phyloP scores from a whole-genome alignment of 2,113 vertebrate genomes.

The Bubo scandiacus region DNA sequence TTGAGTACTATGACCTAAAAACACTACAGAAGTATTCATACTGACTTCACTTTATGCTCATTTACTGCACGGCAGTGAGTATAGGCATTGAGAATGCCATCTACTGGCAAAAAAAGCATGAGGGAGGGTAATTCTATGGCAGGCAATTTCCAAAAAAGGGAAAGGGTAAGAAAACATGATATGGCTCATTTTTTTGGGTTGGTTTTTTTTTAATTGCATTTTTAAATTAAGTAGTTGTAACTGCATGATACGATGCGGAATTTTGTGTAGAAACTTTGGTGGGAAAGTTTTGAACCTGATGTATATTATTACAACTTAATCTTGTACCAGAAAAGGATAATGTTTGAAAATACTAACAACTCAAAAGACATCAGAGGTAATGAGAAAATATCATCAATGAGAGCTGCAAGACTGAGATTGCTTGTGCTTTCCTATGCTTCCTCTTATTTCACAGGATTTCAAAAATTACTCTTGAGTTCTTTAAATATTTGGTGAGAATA shows the following conservation, averaged over 20 bases:
- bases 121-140: background rate
- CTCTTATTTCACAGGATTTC: background rate
- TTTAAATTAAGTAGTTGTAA: background rate
- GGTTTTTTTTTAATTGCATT: background rate
- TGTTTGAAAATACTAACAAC: background rate
- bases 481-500: background rate
- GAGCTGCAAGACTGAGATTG: background rate
- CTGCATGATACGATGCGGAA: background rate
- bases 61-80: background rate
- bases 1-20: background rate
- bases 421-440: background rate
- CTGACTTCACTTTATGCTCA: background rate
- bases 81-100: slow-evolving; percentile 45
- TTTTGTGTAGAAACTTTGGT: background rate
- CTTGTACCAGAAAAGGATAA: background rate
- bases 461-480: background rate
- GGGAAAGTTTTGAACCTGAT: background rate
- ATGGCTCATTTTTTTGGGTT: background rate
- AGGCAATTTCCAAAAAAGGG: background rate
- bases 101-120: slow-evolving; percentile 36
- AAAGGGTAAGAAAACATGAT: background rate
- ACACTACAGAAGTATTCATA: background rate
- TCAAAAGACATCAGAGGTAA: background rate
- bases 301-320: background rate
- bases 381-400: background rate